These are phyloP conservation scores for Rhyacophila evoluta DNA, from an alignment of 2,888 invertebrate genomes.

Conservation along the genomic window DNA sequence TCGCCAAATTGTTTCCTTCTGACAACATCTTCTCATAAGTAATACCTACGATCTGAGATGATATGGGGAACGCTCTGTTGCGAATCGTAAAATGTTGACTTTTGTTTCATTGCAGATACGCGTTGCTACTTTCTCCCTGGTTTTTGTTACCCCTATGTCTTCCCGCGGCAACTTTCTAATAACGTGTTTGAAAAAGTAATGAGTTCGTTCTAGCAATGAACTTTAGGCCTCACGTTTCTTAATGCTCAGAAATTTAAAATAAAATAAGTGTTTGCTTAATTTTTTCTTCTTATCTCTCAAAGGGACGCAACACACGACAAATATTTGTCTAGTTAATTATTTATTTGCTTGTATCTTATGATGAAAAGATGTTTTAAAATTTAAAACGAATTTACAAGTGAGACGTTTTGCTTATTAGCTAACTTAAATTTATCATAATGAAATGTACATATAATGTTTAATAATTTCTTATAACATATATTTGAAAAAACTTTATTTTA, in stretches of 20 bases:
- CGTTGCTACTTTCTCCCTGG: neutral
- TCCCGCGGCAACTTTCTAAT: slow-evolving; percentile 26
- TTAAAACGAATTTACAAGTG: too few species aligned
- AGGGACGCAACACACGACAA: neutral
- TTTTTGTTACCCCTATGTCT: neutral
- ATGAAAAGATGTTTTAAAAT: neutral
- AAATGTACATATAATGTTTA: too few species aligned
- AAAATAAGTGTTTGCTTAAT: neutral
- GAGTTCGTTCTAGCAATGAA: neutral
- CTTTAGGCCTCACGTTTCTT: neutral
- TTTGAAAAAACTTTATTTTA: too few species aligned
- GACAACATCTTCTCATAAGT: neutral
- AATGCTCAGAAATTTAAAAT: neutral
- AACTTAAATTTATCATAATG: too few species aligned
- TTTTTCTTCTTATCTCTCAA: neutral
- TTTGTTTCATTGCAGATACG: slow-evolving; percentile 1
- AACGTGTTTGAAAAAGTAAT: slow-evolving; percentile 33
- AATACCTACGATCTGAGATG: neutral
- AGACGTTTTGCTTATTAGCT: too few species aligned
- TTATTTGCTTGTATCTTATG: neutral
- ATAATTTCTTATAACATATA: too few species aligned
- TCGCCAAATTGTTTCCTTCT: neutral
- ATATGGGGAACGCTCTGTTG: slow-evolving; percentile 5
- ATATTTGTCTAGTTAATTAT: slow-evolving; percentile 6
- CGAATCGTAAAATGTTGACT: slow-evolving; percentile 24